Percentiles rank a stretch among this genome's conserved stretches.
Evolutionary conservation across 2,888 invertebrate genomes (phyloP).

Genomic region (Dynastes grantii): DNA sequence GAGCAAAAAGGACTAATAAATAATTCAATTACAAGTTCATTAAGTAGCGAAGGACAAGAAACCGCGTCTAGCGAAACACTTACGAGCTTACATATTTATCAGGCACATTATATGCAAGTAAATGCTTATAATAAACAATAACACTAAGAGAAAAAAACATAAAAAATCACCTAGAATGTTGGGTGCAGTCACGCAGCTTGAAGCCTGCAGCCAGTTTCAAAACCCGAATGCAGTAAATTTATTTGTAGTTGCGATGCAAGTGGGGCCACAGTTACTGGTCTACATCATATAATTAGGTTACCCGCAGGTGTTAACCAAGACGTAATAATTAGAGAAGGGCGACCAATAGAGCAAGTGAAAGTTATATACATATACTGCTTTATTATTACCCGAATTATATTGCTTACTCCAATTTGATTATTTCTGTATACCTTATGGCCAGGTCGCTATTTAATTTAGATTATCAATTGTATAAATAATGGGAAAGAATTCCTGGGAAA

Average conservation of each 20-base stretch:
- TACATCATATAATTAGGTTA: conserved; percentile 49
- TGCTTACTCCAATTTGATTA: neutral
- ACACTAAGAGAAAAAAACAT: conserved; percentile 8
- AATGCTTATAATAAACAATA: conserved; percentile 36
- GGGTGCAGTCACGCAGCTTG: conserved; percentile 37
- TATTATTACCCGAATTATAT: conserved; percentile 1
- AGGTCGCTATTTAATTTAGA: too few relatives aligned
- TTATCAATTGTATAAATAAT: too few relatives aligned
- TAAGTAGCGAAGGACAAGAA: conserved; percentile 22
- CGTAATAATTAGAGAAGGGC: conserved; percentile 49
- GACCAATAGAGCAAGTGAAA: conserved; percentile 50
- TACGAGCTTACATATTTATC: neutral
- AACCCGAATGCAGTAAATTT: conserved; percentile 47
- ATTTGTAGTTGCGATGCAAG: conserved; percentile 37
- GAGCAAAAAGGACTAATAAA: conserved; percentile 30
- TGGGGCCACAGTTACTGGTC: conserved; percentile 45
- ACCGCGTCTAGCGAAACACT: neutral
- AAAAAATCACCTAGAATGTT: conserved; percentile 40
- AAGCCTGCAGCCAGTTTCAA: conserved; percentile 43
- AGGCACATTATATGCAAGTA: neutral
- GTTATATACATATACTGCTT: neutral
- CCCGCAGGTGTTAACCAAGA: conserved; percentile 48
- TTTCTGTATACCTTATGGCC: too few relatives aligned
- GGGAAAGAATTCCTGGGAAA: too few relatives aligned
- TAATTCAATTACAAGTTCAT: conserved; percentile 20